Conservation (phyloP, 35 echinoderm and acorn worm species). For the Heliocidaris erythrogramma region DNA sequence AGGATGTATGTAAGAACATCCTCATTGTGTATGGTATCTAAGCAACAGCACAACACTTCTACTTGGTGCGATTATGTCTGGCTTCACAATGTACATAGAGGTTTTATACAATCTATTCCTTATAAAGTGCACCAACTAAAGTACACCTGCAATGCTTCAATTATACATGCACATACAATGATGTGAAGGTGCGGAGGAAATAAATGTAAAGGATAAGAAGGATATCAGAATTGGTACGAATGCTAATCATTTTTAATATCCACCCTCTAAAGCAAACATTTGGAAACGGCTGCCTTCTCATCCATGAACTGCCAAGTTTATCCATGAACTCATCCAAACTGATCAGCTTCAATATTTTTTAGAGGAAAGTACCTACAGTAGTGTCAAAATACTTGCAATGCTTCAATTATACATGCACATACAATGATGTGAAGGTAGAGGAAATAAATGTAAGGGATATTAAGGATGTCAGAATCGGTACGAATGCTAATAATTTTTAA, state of each 20-base stretch:
- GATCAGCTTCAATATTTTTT: neutral
- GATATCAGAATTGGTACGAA: neutral
- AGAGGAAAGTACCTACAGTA: neutral
- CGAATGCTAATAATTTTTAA: neutral
- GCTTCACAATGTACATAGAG: neutral
- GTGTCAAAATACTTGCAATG: neutral
- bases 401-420: neutral
- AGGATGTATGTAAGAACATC: neutral
- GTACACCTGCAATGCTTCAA: neutral
- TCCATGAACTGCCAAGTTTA: neutral
- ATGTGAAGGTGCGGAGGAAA: neutral
- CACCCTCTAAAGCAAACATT: neutral
- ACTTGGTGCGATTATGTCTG: constrained; percentile 16
- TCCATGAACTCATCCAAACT: neutral
- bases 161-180: neutral
- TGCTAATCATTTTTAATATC: neutral
- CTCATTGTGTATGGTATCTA: neutral
- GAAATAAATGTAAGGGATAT: neutral
- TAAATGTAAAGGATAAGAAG: neutral
- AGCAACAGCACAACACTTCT: neutral
- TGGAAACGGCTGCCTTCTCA: neutral
- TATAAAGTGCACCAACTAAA: neutral
- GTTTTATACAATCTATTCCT: neutral
- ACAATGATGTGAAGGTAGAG: neutral
- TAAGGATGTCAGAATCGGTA: neutral